Evolutionary conservation across 1,140 invertebrate species (phyloP).

Genomic region (Acromyrmex heyeri): DNA sequence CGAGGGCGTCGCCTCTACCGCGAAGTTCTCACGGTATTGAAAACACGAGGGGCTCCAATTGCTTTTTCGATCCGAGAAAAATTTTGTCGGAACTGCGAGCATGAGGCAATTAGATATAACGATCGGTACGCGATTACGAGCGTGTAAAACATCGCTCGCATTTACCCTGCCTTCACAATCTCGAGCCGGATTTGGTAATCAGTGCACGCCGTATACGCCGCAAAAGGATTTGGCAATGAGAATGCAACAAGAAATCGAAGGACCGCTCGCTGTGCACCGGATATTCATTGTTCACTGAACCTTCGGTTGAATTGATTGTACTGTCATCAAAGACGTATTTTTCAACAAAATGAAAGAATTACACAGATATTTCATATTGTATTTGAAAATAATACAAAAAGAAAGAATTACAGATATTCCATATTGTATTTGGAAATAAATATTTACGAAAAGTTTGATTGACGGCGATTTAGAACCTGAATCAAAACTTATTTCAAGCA

Average conservation of each 20-base stretch:
- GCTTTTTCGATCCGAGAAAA: neutral
- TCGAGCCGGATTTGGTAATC: slow-evolving; percentile 39
- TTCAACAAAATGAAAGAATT: no score
- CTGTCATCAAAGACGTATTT: neutral
- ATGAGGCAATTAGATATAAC: slow-evolving; percentile 8
- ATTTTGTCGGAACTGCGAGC: neutral
- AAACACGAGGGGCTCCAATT: neutral
- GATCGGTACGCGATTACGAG: slow-evolving; percentile 18
- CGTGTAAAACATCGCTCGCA: slow-evolving; percentile 10
- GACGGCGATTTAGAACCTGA: no score
- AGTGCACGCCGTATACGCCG: neutral
- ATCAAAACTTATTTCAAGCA: no score
- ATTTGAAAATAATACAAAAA: no score
- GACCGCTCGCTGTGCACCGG: slow-evolving; percentile 7
- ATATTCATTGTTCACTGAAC: slow-evolving; percentile 30
- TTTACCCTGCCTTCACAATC: slow-evolving; percentile 19
- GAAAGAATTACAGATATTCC: no score
- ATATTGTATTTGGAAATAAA: no score
- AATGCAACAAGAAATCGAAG: slow-evolving; percentile 28
- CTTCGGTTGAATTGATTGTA: neutral
- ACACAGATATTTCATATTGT: no score
- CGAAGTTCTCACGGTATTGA: slow-evolving; percentile 42
- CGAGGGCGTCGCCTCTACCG: neutral
- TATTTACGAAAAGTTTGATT: no score
- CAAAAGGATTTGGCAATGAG: slow-evolving; percentile 45